phyloP scores from a whole-genome alignment of 2,113 vertebrate genomes.

The Neogale vison region DNA sequence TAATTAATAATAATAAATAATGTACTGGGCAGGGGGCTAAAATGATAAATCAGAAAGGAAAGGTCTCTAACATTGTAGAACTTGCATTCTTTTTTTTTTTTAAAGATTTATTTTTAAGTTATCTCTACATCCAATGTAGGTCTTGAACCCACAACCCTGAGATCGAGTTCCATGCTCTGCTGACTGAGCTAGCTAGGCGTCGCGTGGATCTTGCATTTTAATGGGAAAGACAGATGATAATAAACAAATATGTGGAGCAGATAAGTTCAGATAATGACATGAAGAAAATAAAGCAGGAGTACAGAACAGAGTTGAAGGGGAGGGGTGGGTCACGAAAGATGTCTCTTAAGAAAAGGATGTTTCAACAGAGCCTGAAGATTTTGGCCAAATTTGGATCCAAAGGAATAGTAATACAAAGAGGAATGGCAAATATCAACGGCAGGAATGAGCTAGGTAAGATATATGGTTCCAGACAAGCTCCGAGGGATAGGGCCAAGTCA shows the following conservation, averaged over 20 bases:
- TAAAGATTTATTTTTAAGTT: background rate
- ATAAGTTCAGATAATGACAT: background rate
- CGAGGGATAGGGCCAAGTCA: background rate
- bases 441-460: background rate
- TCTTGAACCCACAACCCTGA: background rate
- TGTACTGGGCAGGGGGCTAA: background rate
- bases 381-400: background rate
- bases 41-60: background rate
- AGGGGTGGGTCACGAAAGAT: background rate
- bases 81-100: background rate
- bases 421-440: background rate
- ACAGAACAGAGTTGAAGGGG: background rate
- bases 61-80: background rate
- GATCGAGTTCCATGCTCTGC: background rate
- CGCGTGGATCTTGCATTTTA: background rate
- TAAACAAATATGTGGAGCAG: background rate
- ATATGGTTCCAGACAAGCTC: background rate
- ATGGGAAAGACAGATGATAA: background rate
- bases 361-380: background rate
- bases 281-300: background rate
- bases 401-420: background rate
- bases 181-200: background rate
- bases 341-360: background rate
- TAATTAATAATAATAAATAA: background rate
- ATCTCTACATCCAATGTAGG: background rate